Conservation (phyloP, 2,113 vertebrate species). For the Etia nguti region DNA sequence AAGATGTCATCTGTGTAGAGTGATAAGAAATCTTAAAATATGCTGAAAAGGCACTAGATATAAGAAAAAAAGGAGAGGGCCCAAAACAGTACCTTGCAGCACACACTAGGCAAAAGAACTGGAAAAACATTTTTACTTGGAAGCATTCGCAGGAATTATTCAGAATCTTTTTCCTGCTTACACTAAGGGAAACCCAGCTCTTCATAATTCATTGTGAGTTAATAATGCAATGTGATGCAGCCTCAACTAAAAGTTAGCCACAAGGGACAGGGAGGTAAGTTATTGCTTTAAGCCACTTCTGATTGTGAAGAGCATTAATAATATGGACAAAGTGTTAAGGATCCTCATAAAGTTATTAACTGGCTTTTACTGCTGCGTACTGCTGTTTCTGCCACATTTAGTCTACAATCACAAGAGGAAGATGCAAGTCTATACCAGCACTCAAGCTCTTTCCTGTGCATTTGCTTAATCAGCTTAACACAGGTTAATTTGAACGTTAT, state of each 20-base stretch:
- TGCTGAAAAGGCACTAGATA: background rate
- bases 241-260: conserved; percentile 7
- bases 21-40: background rate
- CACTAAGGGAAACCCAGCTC: background rate
- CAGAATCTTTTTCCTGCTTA: background rate
- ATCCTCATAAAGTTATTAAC: conserved; percentile 55
- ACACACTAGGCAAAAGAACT: background rate
- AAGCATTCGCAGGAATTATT: background rate
- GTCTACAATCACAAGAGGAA: conserved; percentile 66
- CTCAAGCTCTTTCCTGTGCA: conserved; percentile 72
- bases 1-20: background rate
- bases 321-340: conserved; percentile 52
- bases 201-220: background rate
- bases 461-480: conserved; percentile 79
- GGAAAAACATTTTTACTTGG: background rate
- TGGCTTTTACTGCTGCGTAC: conserved; percentile 33
- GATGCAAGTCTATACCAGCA: conserved; percentile 49
- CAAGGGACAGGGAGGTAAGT: conserved; percentile 3
- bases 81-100: background rate
- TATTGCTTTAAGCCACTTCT: conserved; percentile 48
- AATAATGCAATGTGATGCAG: background rate
- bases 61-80: background rate
- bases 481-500: conserved; percentile 78
- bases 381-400: conserved; percentile 36
- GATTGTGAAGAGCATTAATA: conserved; percentile 48